phyloP scores from a whole-genome alignment of 2,888 invertebrate species.

The Atrina japonica region DNA sequence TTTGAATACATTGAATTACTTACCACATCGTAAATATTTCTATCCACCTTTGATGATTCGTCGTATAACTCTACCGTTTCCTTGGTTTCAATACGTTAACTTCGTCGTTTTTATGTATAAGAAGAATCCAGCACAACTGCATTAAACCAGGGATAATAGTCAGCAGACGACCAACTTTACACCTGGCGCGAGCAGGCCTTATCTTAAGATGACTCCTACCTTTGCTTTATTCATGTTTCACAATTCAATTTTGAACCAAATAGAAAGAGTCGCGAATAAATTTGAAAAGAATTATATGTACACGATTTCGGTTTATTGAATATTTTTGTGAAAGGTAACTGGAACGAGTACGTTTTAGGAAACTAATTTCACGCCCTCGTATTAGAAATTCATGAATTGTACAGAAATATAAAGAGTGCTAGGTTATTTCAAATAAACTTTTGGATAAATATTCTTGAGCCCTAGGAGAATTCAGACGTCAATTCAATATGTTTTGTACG shows the following conservation, averaged over 20 bases:
- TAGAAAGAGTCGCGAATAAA: slow-evolving; percentile 9
- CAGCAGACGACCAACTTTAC: no score
- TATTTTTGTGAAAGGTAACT: slow-evolving; percentile 9
- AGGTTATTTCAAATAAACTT: background rate
- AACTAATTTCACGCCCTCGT: slow-evolving; percentile 34
- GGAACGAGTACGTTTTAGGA: slow-evolving; percentile 23
- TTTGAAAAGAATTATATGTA: slow-evolving; percentile 10
- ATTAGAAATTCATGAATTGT: slow-evolving; percentile 17
- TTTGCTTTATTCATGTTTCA: background rate
- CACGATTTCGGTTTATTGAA: slow-evolving; percentile 5
- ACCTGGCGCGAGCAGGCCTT: slow-evolving; percentile 13
- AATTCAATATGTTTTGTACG: no score
- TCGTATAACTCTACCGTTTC: no score
- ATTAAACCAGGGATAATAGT: no score
- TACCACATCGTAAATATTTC: no score
- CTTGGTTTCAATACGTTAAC: no score
- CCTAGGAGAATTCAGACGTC: no score
- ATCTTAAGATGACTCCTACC: slow-evolving; percentile 3
- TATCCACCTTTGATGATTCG: no score
- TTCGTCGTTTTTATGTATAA: no score
- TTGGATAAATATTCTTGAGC: no score
- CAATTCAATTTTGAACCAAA: slow-evolving; percentile 5
- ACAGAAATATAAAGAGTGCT: background rate
- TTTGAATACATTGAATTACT: no score
- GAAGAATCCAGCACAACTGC: no score